Evolutionary conservation across 1,140 invertebrate species (phyloP), one percentile per base, ranked within the genome.

Genomic region (Zaprionus tsacasi): DNA sequence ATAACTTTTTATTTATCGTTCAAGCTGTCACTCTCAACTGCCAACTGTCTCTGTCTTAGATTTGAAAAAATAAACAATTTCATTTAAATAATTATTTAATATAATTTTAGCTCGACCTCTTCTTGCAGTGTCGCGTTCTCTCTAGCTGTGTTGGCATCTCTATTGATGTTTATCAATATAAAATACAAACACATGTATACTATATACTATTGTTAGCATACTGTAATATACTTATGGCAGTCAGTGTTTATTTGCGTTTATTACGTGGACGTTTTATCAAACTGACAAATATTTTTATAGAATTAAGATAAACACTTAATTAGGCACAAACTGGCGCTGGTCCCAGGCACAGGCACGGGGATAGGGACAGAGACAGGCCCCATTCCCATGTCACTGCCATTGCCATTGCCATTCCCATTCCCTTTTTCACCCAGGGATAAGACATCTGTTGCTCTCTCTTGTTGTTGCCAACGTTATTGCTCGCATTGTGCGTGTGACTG

Each of bases 291-390:
- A 79, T 71, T 74, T 87, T 77, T 71, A 74, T 80, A 50, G 59
- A 86, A 86, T 74, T 82, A 77, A 82, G 82, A 82, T 86, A 79
- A 87, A 82, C 70, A 82, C 79, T 77, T 82, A 87, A 87, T 86
- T 87, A 68, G 65, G 15, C 48, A 56, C 60, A 50, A 78, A 74
- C 38, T 58, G 66, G 55, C 67, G 33, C 66, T 40, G 35, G 66
- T 43, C 67, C 33, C 66, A 69, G 66, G 40, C 57, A n/a, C 66
- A 68, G 55, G 36, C 59, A 12, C 38, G 17, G 13, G 54, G 15
- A 52, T 21, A 21, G 21, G 21, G 21, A 21, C 45, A 21, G 21
- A 2, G 21, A 21, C 45, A 63, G 56, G 21, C 43, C 11, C 27
- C 27, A 35, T 2, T 8, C 33, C 6, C 38, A 4, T 30, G 27